Evolutionary conservation across 2,797 vertebrate genomes (phyloP).

Genomic region (Borostomias antarcticus): DNA sequence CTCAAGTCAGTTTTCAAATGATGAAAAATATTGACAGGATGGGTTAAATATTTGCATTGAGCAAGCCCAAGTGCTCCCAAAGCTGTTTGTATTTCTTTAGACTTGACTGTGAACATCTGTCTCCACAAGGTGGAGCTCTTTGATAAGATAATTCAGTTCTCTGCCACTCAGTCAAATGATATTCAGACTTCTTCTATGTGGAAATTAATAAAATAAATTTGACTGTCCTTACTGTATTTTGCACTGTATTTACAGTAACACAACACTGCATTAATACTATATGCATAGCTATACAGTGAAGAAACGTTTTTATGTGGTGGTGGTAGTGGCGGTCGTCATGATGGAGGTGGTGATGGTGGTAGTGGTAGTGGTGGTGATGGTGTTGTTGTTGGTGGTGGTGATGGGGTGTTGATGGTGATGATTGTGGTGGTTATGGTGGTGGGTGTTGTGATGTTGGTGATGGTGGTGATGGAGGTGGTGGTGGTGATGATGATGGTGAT

Average conservation of each 20-base stretch:
- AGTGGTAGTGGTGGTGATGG: background rate
- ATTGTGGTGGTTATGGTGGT: background rate
- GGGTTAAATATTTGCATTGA: background rate
- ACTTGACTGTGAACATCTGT: background rate
- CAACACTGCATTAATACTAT: background rate
- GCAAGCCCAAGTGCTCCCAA: too few species aligned
- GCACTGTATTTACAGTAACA: background rate
- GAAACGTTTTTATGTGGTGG: too few species aligned
- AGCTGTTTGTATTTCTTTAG: background rate
- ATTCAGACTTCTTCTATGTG: too few species aligned
- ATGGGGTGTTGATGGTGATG: background rate
- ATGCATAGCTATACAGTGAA: background rate
- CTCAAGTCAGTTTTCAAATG: background rate
- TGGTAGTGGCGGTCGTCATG: background rate
- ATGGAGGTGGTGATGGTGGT: background rate
- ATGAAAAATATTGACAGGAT: background rate
- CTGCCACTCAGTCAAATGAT: too few species aligned
- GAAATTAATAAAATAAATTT: background rate
- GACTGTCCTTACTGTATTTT: background rate
- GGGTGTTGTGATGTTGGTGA: background rate
- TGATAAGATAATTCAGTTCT: constrained; percentile 14
- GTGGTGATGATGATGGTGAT: background rate
- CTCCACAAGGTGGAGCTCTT: constrained; percentile 56
- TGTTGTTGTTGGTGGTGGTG: background rate
- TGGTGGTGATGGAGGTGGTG: background rate